Evolutionary conservation across 2,113 vertebrate species (phyloP).

Genomic region (Parus major): DNA sequence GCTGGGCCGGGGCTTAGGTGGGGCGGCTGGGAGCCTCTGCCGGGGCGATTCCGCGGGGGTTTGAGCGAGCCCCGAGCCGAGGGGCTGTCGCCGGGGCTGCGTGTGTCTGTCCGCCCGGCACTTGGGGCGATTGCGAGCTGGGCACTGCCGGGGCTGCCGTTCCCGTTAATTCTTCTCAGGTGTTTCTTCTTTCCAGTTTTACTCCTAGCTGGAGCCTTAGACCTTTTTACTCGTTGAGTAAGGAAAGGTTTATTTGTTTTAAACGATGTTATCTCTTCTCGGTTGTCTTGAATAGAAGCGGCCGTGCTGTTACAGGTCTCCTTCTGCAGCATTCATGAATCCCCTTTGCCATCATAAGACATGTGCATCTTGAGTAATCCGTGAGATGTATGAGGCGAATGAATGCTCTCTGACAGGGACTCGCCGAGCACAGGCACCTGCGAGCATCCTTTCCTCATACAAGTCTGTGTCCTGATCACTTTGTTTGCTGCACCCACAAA

Average conservation of each 20-base stretch:
- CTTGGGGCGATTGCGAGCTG: background rate
- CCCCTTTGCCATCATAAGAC: background rate
- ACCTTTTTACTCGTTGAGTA: background rate
- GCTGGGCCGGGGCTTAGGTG: background rate
- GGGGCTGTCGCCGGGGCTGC: background rate
- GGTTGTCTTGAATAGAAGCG: background rate
- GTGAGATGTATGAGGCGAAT: background rate
- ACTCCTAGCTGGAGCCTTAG: background rate
- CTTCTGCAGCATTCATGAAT: background rate
- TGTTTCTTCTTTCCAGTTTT: constrained; percentile 27
- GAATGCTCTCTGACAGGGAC: background rate
- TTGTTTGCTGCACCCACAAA: background rate
- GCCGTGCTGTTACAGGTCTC: background rate
- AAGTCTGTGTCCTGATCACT: background rate
- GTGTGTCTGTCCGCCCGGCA: background rate
- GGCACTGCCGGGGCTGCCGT: background rate
- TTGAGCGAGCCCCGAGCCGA: background rate
- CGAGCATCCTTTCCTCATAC: background rate
- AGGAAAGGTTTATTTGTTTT: background rate
- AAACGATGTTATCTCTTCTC: background rate
- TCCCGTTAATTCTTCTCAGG: background rate
- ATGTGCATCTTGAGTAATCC: background rate
- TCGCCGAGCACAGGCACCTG: background rate
- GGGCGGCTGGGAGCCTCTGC: background rate
- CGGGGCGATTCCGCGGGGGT: background rate